Conservation (phyloP, 2,797 vertebrate species). For the Acanthurus tractus region DNA sequence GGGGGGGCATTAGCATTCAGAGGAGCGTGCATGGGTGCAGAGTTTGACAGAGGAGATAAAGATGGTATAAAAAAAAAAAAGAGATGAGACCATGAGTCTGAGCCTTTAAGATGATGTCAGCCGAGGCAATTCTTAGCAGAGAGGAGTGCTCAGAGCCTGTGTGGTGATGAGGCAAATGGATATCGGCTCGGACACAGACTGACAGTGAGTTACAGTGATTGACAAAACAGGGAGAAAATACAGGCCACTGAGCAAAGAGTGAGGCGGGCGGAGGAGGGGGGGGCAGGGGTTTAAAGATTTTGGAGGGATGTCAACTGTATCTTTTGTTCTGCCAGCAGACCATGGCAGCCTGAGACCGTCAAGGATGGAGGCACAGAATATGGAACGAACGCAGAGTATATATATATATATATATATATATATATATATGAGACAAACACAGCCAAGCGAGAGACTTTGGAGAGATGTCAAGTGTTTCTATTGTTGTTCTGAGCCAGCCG, state of each 20-base stretch:
- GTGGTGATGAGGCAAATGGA: slow-evolving; percentile 40
- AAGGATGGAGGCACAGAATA: slow-evolving; percentile 61
- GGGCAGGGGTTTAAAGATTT: slow-evolving; percentile 45
- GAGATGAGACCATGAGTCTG: slow-evolving; percentile 45
- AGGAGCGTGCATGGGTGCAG: slow-evolving; percentile 2
- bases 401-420: neutral
- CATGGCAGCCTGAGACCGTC: slow-evolving; percentile 46
- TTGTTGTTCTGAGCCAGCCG: slow-evolving; percentile 48
- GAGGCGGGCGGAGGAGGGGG: neutral
- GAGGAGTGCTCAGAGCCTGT: slow-evolving; percentile 31
- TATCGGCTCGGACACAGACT: slow-evolving; percentile 27
- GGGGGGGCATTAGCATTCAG: slow-evolving; percentile 49
- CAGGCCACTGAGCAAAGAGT: slow-evolving; percentile 50
- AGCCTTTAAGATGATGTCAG: slow-evolving; percentile 62
- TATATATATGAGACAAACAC: slow-evolving; percentile 14
- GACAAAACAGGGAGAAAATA: slow-evolving; percentile 51
- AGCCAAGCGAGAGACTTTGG: slow-evolving; percentile 56
- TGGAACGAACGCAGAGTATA: slow-evolving; percentile 30
- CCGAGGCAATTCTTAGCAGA: slow-evolving; percentile 23
- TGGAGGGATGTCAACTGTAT: slow-evolving; percentile 63
- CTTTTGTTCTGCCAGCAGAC: slow-evolving; percentile 65
- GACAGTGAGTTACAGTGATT: slow-evolving; percentile 43
- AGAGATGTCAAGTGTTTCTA: slow-evolving; percentile 67
- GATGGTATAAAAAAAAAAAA: slow-evolving; percentile 38
- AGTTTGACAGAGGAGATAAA: slow-evolving; percentile 43